Evolutionary conservation across 2,888 invertebrate species (phyloP), one percentile per base, ranked within the genome.

Genomic region (Lottia scabra): DNA sequence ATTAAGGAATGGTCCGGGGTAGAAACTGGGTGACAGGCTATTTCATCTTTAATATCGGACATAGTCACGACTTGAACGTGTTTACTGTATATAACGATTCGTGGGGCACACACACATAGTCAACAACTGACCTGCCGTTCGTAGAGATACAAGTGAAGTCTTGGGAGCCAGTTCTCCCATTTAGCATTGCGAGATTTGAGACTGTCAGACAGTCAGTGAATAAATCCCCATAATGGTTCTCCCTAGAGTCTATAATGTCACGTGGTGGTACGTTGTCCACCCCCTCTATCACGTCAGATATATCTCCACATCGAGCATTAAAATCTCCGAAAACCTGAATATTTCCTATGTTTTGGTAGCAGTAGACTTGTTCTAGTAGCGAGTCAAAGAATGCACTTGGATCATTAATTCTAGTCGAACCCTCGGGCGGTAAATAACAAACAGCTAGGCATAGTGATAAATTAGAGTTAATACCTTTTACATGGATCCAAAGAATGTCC

Each of bases 201-300:
- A 69, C 66, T 16, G 65, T 69, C 48, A 73, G 16, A 44, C 69
- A 64, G 46, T 69, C 45, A 6, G 64, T 15, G 8, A 73, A 44
- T 4, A 73, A 26, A 68, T 69, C 66, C 15, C 73, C 69, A 65
- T 65, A 65, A 27, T 56, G 68, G n/a, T n/a, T n/a, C n/a, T n/a
- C n/a, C n/a, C n/a, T n/a, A n/a, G n/a, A n/a, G 44, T 73, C 70
- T 63, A 73, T 73, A 16, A 73, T 38, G 5, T 70, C 48, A 27
- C 70, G 48, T 19, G 38, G 19, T 43, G 38, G 16, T 15, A 72
- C 38, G 12, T 65, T 65, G 68, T 72, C 72, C 6, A 72, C 72
- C 15, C 72, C 68, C 46, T 65, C 72, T 30, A 72, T 63, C 43
- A 63, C 65, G 48, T 69, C 72, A 10, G 65, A n/a, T 12, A 26